Evolutionary conservation across 2,797 vertebrate genomes (phyloP).

Genomic region (Chelon auratus): DNA sequence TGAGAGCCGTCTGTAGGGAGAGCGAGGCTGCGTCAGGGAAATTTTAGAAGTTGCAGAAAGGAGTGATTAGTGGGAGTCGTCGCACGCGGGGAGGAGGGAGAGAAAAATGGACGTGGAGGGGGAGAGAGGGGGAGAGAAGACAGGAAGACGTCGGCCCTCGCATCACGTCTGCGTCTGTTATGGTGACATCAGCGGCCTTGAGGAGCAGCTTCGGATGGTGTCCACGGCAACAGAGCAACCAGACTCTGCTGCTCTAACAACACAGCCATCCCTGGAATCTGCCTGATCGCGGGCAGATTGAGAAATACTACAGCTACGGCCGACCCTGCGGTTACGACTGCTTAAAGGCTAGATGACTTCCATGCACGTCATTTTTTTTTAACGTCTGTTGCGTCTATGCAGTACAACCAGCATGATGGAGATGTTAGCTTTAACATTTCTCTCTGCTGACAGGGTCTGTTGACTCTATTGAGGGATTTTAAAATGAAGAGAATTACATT

Average conservation of each 20-base stretch:
- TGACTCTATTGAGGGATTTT: neutral
- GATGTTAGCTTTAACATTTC: conserved; percentile 18
- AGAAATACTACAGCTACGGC: conserved; percentile 27
- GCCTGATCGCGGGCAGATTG: conserved; percentile 37
- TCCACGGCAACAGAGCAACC: conserved; percentile 77
- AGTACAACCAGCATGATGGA: neutral
- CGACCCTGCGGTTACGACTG: conserved; percentile 8
- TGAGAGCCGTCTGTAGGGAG: conserved; percentile 30
- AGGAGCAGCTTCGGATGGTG: conserved; percentile 72
- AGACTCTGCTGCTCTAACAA: conserved; percentile 48
- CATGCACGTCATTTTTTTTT: neutral
- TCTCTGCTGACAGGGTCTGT: conserved; percentile 3
- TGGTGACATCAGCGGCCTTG: conserved; percentile 74
- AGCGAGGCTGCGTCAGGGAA: conserved; percentile 68
- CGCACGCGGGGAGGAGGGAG: conserved; percentile 19
- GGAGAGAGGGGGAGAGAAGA: conserved; percentile 16
- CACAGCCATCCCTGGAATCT: conserved; percentile 52
- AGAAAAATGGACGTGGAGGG: conserved; percentile 20
- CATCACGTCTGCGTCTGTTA: conserved; percentile 63
- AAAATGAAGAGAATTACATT: conserved; percentile 11
- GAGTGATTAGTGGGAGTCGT: conserved; percentile 60
- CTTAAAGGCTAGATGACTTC: conserved; percentile 10
- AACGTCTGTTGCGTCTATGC: neutral
- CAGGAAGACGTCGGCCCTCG: conserved; percentile 29
- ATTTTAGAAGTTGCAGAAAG: conserved; percentile 71